phyloP scores from a whole-genome alignment of 1,140 invertebrate species.

The Heliconius eleuchia region DNA sequence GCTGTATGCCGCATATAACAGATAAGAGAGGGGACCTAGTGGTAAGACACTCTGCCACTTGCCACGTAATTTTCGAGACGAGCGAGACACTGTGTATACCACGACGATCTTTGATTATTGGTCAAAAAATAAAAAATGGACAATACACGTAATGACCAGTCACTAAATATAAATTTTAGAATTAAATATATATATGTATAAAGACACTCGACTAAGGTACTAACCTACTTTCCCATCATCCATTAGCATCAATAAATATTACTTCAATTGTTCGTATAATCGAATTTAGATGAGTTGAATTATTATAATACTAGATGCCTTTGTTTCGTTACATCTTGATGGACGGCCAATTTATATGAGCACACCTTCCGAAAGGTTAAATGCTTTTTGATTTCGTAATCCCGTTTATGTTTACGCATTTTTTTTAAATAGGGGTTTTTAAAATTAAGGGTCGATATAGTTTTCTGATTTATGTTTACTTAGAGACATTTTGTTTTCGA shows the following conservation, averaged over 20 bases:
- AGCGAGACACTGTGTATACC: too few species aligned
- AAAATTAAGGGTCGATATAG: too few species aligned
- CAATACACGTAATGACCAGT: not conserved
- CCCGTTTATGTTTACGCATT: not conserved
- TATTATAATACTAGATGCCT: not conserved
- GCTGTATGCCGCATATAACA: too few species aligned
- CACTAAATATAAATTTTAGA: not conserved
- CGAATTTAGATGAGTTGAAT: slow-evolving; percentile 10
- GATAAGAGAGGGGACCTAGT: too few species aligned
- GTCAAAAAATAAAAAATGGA: not conserved
- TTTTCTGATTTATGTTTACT: too few species aligned
- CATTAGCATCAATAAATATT: slow-evolving; percentile 8
- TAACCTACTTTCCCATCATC: not conserved
- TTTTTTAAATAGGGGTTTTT: too few species aligned
- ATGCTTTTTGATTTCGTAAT: not conserved
- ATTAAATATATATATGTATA: not conserved
- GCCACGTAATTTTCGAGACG: too few species aligned
- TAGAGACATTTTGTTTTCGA: too few species aligned
- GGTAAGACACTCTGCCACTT: too few species aligned
- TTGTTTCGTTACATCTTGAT: not conserved
- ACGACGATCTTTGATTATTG: too few species aligned
- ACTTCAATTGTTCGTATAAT: slow-evolving; percentile 9
- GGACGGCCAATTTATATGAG: not conserved
- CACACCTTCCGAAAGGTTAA: slow-evolving; percentile 5
- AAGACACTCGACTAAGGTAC: not conserved